Percentiles rank a stretch among this genome's conserved stretches.
phyloP scores from a whole-genome alignment of 2,888 invertebrate genomes.

The Drosophila ezoana region DNA sequence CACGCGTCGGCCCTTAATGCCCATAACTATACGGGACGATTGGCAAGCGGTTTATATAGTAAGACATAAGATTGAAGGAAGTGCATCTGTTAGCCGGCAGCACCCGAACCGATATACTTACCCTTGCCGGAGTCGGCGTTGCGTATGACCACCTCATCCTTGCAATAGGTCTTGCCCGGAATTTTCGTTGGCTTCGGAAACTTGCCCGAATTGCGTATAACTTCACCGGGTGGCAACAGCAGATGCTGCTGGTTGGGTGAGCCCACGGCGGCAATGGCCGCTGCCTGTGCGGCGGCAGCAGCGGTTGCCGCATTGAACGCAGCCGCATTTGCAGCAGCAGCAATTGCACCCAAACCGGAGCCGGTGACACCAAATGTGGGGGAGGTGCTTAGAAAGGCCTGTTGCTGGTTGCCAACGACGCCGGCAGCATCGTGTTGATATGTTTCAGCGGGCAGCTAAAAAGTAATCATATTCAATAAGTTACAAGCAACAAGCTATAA shows the following conservation, averaged over 20 bases:
- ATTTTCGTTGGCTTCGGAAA: slow-evolving; percentile 95
- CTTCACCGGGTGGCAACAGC: slow-evolving; percentile 92
- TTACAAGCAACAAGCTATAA: neutral
- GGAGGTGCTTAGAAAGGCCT: slow-evolving; percentile 86
- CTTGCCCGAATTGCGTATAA: slow-evolving; percentile 94
- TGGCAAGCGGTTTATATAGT: slow-evolving; percentile 15
- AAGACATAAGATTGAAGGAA: slow-evolving; percentile 1
- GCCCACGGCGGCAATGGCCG: slow-evolving; percentile 82
- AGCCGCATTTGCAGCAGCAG: slow-evolving; percentile 58
- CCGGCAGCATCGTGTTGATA: slow-evolving; percentile 69
- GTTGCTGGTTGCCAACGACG: slow-evolving; percentile 61
- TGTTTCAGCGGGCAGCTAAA: slow-evolving; percentile 70
- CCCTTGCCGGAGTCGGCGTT: slow-evolving; percentile 99
- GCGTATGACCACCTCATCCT: slow-evolving; percentile 97
- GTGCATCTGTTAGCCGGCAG: neutral
- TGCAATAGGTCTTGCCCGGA: slow-evolving; percentile 96
- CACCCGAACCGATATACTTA: slow-evolving; percentile 81
- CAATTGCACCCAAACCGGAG: slow-evolving; percentile 56
- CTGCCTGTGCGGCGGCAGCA: slow-evolving; percentile 76
- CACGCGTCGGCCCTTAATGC: slow-evolving; percentile 98
- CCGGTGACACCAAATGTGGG: slow-evolving; percentile 85
- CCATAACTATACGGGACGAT: slow-evolving; percentile 91
- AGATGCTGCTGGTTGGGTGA: slow-evolving; percentile 83
- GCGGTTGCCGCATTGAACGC: slow-evolving; percentile 67
- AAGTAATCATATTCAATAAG: neutral